These are phyloP conservation scores for Tolmerus cingulatus DNA, from an alignment of 2,888 invertebrate species.

Conservation along the genomic window DNA sequence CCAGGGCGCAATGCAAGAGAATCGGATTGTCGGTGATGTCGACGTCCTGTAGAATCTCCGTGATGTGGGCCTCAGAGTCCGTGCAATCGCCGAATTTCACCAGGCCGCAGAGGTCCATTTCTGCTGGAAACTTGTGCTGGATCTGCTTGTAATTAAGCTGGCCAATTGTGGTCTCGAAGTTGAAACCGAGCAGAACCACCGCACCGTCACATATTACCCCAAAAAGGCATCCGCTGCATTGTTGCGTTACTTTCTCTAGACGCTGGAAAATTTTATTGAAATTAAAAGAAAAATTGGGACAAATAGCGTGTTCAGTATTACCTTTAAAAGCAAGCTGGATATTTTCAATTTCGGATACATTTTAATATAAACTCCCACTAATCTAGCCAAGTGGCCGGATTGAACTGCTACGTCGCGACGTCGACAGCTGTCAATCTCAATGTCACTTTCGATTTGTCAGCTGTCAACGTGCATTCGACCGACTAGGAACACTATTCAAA, in stretches of 20 bases:
- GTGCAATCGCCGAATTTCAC: slow-evolving; percentile 72
- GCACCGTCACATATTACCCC: slow-evolving; percentile 79
- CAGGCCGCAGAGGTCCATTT: slow-evolving; percentile 79
- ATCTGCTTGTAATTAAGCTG: slow-evolving; percentile 64
- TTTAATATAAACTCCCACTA: background rate
- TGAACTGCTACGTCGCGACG: background rate
- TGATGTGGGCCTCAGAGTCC: slow-evolving; percentile 69
- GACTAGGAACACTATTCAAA: background rate
- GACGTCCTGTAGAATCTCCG: slow-evolving; percentile 73
- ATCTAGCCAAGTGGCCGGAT: background rate
- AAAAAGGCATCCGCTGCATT: slow-evolving; percentile 75
- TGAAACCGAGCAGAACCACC: slow-evolving; percentile 73
- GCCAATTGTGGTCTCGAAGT: slow-evolving; percentile 70
- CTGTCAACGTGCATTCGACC: background rate
- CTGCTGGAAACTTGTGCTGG: slow-evolving; percentile 75
- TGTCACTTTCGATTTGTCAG: background rate
- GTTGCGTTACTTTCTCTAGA: slow-evolving; percentile 69
- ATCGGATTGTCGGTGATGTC: slow-evolving; percentile 84
- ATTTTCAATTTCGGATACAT: slow-evolving; percentile 81
- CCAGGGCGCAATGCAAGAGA: slow-evolving; percentile 68
- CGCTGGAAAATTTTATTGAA: slow-evolving; percentile 66
- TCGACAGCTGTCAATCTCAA: background rate
- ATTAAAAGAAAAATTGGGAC: background rate
- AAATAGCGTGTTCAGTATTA: slow-evolving; percentile 57
- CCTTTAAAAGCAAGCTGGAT: slow-evolving; percentile 75